A percentile compares a stretch with the other conserved stretches of the same genome.
These are phyloP conservation scores for Potorous gilbertii DNA, from an alignment of 2,797 vertebrate genomes.

Conservation along the genomic window DNA sequence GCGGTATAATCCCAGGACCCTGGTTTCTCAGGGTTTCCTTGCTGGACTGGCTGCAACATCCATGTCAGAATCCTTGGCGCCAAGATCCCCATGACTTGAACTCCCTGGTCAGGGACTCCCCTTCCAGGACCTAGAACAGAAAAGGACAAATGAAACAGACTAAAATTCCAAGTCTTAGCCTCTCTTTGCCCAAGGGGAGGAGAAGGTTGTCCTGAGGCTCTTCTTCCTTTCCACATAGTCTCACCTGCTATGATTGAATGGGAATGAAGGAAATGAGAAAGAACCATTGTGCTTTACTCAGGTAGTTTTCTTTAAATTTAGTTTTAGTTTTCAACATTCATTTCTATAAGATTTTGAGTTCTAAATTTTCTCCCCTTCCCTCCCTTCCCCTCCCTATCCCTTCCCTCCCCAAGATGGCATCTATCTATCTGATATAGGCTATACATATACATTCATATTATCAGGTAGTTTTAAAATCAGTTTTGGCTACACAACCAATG, in stretches of 20 bases:
- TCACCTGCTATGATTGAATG: background rate
- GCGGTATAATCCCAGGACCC: background rate
- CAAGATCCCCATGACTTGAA: background rate
- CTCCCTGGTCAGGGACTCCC: background rate
- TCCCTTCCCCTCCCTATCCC: too few species aligned
- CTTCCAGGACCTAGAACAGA: background rate
- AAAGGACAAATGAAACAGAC: background rate
- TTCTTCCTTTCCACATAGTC: background rate
- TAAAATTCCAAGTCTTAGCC: background rate
- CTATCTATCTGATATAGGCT: too few species aligned
- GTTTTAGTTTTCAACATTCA: too few species aligned
- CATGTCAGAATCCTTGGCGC: background rate
- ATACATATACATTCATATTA: too few species aligned
- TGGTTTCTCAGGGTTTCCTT: background rate
- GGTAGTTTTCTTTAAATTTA: background rate
- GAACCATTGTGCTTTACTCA: background rate
- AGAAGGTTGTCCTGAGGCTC: background rate
- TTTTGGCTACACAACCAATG: background rate
- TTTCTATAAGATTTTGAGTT: too few species aligned
- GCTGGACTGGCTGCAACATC: background rate
- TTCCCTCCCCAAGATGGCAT: too few species aligned
- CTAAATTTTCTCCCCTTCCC: too few species aligned
- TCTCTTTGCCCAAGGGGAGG: background rate
- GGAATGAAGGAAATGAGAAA: background rate
- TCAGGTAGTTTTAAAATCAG: background rate